phyloP scores from a whole-genome alignment of 2,888 invertebrate species.

The Tenthredo notha region DNA sequence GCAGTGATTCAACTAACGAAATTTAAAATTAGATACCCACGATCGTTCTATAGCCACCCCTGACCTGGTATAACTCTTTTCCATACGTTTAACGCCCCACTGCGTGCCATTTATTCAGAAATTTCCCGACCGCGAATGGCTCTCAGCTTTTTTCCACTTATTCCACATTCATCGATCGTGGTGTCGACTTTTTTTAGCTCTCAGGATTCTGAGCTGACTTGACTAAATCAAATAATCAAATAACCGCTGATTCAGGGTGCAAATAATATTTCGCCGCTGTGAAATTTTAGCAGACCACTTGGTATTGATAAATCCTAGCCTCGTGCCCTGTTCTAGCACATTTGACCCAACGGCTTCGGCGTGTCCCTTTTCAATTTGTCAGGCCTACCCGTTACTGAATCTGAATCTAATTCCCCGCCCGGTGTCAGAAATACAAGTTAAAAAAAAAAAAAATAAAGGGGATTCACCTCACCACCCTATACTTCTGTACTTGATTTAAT shows the following conservation, averaged over 20 bases:
- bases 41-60: slow-evolving; percentile 28
- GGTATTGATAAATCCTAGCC: slow-evolving; percentile 3
- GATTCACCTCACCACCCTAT: slow-evolving; percentile 27
- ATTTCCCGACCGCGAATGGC: neutral
- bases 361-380: neutral
- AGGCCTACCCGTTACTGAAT: slow-evolving; percentile 1
- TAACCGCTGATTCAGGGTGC: neutral
- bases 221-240: slow-evolving; percentile 1
- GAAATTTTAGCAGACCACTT: neutral
- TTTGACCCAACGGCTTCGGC: neutral
- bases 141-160: neutral
- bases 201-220: neutral
- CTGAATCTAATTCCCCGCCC: slow-evolving; percentile 20
- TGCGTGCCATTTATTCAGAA: slow-evolving; percentile 28
- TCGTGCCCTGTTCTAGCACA: neutral
- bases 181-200: slow-evolving; percentile 22
- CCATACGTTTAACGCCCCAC: neutral
- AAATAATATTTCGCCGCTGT: neutral
- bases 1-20: slow-evolving; percentile 70
- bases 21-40: slow-evolving; percentile 61
- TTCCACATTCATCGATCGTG: slow-evolving; percentile 22
- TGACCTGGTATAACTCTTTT: slow-evolving; percentile 37
- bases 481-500: slow-evolving; percentile 36
- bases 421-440: slow-evolving; percentile 15
- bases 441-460: slow-evolving; percentile 26